These are phyloP conservation scores for Octonoba sinensis DNA, from an alignment of 2,888 invertebrate genomes.

Conservation along the genomic window DNA sequence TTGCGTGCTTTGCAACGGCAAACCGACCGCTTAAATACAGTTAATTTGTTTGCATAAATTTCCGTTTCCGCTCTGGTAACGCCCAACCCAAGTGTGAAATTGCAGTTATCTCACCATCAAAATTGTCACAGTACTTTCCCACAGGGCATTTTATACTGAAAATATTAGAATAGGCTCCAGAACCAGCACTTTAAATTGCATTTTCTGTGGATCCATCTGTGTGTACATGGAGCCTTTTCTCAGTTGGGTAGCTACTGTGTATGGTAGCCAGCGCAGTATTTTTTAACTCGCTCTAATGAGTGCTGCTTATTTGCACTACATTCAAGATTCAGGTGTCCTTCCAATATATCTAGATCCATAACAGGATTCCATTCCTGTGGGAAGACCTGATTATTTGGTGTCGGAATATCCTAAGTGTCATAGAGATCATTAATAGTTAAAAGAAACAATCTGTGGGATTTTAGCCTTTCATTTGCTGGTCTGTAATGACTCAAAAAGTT, in stretches of 20 bases:
- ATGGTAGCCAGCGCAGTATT: background rate
- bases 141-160: background rate
- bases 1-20: no score
- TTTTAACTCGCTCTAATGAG: background rate
- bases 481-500: conserved; percentile 1
- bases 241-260: background rate
- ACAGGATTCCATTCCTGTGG: background rate
- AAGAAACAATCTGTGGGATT: background rate
- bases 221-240: background rate
- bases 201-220: background rate
- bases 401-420: background rate
- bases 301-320: background rate
- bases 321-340: background rate
- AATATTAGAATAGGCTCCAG: background rate
- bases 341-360: background rate
- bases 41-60: no score
- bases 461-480: background rate
- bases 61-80: no score
- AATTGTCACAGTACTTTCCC: background rate
- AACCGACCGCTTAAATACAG: no score
- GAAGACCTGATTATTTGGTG: background rate
- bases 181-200: background rate
- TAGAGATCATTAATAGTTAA: background rate
- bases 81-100: no score
- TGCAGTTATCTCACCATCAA: conserved; percentile 1